Evolutionary conservation across 2,797 vertebrate species (phyloP), one percentile per base, ranked within the genome.

Genomic region (Pelodytes ibericus): DNA sequence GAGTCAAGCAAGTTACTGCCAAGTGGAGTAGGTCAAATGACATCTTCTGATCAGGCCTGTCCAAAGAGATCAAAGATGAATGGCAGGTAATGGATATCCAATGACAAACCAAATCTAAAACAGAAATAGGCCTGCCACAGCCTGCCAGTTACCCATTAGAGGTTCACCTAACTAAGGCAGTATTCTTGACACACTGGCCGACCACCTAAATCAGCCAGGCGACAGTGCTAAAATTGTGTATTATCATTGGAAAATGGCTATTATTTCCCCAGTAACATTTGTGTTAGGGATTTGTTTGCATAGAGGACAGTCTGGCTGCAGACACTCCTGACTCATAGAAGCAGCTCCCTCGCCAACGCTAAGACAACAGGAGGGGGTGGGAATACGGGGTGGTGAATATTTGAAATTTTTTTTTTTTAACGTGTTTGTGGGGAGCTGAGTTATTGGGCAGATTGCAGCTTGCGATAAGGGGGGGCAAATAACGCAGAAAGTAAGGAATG

Each of bases 11-110:
- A 95, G 94, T 95, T 92, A 94, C 95, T 97, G 96, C 96, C 96
- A 96, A 95, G 93, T 91, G 85, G 93, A 95, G 94, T 95, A 92
- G 96, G 95, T 96, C 95, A 93, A 93, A 95, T 98, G 95, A 96
- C 95, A 96, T 96, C 96, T 96, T 97, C 96, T 98, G 95, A 99
- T 99, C 97, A 99, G 95, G 89, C 92, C 95, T 99, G 97, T 99
- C 97, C 93, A 96, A 97, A 98, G 94, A 96, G 94, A 99, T 99
- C 96, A 98, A 94, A 94, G 94, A 90, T 93, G 95, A 96, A 92
- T 96, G 96, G 94, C 96, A 97, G 95, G 95, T 96, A 97, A 97
- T 98, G 95, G 96, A 97, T 95, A 95, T 91, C 92, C 93, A 89
- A 92, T 91, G 92, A 96, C 95, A 94, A 91, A 93, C 93, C 95